Conservation (phyloP, 2,113 vertebrate genomes). For the Hyla sarda region DNA sequence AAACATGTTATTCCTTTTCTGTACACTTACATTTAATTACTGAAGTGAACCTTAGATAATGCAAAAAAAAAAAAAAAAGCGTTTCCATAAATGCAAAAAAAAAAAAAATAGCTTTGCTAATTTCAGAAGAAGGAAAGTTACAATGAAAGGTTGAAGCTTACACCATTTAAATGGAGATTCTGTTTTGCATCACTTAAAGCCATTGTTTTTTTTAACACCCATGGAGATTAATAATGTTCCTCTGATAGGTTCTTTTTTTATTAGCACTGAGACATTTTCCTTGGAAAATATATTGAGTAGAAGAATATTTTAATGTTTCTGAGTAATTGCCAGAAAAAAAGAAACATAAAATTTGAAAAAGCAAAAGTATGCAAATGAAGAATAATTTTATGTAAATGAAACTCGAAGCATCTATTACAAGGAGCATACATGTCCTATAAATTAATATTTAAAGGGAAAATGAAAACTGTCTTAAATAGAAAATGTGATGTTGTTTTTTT, state of each 20-base stretch:
- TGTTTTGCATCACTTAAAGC: background rate
- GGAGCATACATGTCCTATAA: background rate
- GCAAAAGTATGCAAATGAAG: conserved; percentile 23
- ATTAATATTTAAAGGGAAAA: conserved; percentile 7
- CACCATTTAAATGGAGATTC: background rate
- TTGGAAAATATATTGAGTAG: background rate
- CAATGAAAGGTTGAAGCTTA: no score
- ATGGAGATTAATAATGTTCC: background rate
- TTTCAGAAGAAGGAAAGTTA: no score
- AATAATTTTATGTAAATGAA: conserved; percentile 18
- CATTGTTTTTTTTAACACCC: background rate
- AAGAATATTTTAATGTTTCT: background rate
- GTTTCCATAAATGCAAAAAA: no score
- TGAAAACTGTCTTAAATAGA: background rate
- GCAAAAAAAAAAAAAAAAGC: no score
- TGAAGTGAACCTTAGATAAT: no score
- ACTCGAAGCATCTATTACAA: background rate
- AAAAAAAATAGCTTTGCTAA: no score
- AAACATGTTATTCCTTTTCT: no score
- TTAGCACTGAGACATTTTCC: background rate
- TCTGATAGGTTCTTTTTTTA: background rate
- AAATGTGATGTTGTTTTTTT: background rate
- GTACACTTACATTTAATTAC: no score
- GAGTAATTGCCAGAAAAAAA: conserved; percentile 1
- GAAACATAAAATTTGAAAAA: background rate